phyloP scores from a whole-genome alignment of 2,113 vertebrate genomes.

The Menura novaehollandiae region DNA sequence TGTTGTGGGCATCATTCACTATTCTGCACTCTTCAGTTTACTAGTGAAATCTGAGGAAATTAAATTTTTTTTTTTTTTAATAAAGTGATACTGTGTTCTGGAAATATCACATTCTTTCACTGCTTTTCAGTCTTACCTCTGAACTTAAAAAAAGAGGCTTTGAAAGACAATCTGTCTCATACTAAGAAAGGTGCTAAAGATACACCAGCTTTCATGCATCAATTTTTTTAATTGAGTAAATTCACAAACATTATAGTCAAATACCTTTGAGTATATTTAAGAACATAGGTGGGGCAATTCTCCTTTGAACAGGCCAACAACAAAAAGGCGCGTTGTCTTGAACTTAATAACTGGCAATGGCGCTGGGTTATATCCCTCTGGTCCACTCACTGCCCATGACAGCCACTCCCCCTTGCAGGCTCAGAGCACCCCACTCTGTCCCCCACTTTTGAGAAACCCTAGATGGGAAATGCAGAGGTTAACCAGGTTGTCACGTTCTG shows the following conservation, averaged over 20 bases:
- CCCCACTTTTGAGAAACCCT: neutral
- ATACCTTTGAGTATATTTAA: neutral
- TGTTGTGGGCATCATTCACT: neutral
- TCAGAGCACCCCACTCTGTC: neutral
- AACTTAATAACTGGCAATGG: neutral
- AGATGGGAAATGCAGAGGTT: neutral
- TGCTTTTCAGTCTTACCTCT: neutral
- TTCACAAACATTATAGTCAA: neutral
- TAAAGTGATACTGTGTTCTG: neutral
- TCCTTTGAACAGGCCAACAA: neutral
- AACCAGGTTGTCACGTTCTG: neutral
- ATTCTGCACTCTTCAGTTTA: neutral
- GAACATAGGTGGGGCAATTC: neutral
- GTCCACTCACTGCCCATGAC: neutral
- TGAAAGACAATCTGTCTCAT: neutral
- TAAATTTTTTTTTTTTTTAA: too few relatives aligned
- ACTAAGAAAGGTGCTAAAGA: neutral
- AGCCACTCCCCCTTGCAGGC: neutral
- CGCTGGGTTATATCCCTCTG: neutral
- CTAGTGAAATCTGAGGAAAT: neutral
- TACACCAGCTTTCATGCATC: neutral
- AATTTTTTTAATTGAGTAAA: neutral
- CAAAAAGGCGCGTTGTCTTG: rapidly evolving
- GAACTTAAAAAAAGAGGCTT: neutral
- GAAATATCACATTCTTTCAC: neutral